Percentiles rank a stretch among this genome's conserved stretches.
Evolutionary conservation across 2,113 vertebrate species (phyloP).

Genomic region (Calyptomena viridis): DNA sequence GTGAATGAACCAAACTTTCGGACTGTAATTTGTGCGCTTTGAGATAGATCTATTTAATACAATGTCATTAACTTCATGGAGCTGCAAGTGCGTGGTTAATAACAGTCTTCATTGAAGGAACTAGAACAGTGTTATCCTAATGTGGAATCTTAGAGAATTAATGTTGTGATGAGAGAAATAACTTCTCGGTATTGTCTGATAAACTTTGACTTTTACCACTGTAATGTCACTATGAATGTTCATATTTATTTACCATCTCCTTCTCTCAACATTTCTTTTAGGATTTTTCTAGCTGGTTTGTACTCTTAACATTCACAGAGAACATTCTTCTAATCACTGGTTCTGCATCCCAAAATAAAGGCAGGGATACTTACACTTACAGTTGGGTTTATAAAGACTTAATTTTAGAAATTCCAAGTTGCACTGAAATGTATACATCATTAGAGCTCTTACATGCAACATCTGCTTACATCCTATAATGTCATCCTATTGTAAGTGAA

Average conservation of each 20-base stretch:
- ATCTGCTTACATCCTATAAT: slow-evolving; percentile 61
- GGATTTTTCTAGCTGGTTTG: not conserved
- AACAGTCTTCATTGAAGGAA: not conserved
- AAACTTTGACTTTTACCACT: not conserved
- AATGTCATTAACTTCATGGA: not conserved
- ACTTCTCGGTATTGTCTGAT: not conserved
- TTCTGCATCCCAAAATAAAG: slow-evolving; percentile 20
- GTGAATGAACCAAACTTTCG: not conserved
- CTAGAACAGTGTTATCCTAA: not conserved
- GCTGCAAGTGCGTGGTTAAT: not conserved
- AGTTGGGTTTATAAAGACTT: not conserved
- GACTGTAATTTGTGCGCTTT: not conserved
- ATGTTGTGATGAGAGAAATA: not conserved
- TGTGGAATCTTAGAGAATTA: not conserved
- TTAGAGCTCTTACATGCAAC: slow-evolving; percentile 38
- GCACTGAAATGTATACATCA: slow-evolving; percentile 18
- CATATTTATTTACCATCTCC: not conserved
- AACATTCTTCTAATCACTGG: not conserved
- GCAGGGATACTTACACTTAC: not conserved
- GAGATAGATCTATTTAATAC: not conserved
- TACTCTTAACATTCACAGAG: not conserved
- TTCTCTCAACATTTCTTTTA: not conserved
- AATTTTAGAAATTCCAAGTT: slow-evolving; percentile 21
- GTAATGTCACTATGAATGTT: not conserved
- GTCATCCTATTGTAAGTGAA: slow-evolving; percentile 61